Evolutionary conservation across 1,140 invertebrate species (phyloP).

Genomic region (Charaxes varanes): DNA sequence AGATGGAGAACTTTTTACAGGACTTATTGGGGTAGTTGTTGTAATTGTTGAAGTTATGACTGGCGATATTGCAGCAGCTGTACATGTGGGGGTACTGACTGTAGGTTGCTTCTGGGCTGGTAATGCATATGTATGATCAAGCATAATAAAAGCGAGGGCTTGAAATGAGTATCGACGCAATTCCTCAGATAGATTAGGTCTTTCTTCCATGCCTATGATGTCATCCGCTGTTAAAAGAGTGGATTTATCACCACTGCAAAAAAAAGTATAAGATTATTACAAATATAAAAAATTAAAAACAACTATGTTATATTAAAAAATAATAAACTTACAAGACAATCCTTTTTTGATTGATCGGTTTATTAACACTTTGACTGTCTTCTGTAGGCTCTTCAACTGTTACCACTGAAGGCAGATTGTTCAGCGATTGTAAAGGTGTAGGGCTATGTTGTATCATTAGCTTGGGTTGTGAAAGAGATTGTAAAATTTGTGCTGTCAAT

Average conservation of each 20-base stretch:
- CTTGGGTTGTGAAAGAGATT: slow-evolving; percentile 65
- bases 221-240: slow-evolving; percentile 63
- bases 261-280: slow-evolving; percentile 23
- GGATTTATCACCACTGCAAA: slow-evolving; percentile 70
- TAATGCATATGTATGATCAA: slow-evolving; percentile 69
- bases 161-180: slow-evolving; percentile 56
- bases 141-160: slow-evolving; percentile 61
- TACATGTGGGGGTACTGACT: slow-evolving; percentile 20
- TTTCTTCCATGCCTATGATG: slow-evolving; percentile 66
- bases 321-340: slow-evolving; percentile 57
- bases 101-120: slow-evolving; percentile 48
- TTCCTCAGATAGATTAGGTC: slow-evolving; percentile 67
- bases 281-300: slow-evolving; percentile 12
- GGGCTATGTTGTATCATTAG: slow-evolving; percentile 47
- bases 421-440: slow-evolving; percentile 30
- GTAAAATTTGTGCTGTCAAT: slow-evolving; percentile 68
- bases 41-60: slow-evolving; percentile 18
- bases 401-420: slow-evolving; percentile 25
- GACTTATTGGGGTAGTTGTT: slow-evolving; percentile 39
- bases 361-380: no score
- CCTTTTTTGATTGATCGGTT: slow-evolving; percentile 51
- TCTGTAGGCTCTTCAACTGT: slow-evolving; percentile 39
- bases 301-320: slow-evolving; percentile 1
- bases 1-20: slow-evolving; percentile 44
- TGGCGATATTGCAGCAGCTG: slow-evolving; percentile 11